Evolutionary conservation across 2,888 invertebrate species (phyloP), one percentile per base, ranked within the genome.

Genomic region (Ophonus ardosiacus): DNA sequence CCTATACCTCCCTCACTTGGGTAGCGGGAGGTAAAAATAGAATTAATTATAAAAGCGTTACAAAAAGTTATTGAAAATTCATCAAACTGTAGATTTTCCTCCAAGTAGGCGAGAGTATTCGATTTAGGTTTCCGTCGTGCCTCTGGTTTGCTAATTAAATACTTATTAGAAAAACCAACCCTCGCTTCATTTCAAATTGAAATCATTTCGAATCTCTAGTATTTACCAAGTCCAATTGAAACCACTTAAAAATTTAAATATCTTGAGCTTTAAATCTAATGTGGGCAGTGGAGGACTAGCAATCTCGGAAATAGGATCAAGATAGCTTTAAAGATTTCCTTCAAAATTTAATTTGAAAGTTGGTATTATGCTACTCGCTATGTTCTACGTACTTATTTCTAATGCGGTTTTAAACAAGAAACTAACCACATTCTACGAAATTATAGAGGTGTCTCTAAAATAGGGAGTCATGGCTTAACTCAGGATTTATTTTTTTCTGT

Each of bases 171-270:
- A 68, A 65, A 68, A 68, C 68, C 68, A 31, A 21, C 68, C 68
- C 38, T 38, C 68, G 68, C 68, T 68, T 68, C 68, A 68, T 68
- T 68, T 68, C 24, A 68, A 68, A 68, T 68, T 68, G 24, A 68
- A 68, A 68, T 68, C 68, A 38, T 68, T 68, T 68, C 68, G 68
- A 68, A 68, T 68, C 68, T 31, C 68, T 68, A 68, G 38, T 68
- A 13, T 68, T 68, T 68, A 68, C 68, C 31, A 31, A 68, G 68
- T 24, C 38, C 68, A 68, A 68, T 68, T 68, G 38, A 68, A 68
- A 68, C 68, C 68, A 68, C 68, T 68, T 68, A 68, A 68, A 68
- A 68, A 68, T 68, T 68, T 68, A 68, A 68, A 68, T 68, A 68
- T 68, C n/a, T 68, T 31, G 31, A 38, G 38, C 24, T 68, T 38